Percentiles rank a stretch among this genome's conserved stretches.
These are phyloP conservation scores for Dipodomys merriami DNA, from an alignment of 2,113 vertebrate genomes.

Conservation along the genomic window DNA sequence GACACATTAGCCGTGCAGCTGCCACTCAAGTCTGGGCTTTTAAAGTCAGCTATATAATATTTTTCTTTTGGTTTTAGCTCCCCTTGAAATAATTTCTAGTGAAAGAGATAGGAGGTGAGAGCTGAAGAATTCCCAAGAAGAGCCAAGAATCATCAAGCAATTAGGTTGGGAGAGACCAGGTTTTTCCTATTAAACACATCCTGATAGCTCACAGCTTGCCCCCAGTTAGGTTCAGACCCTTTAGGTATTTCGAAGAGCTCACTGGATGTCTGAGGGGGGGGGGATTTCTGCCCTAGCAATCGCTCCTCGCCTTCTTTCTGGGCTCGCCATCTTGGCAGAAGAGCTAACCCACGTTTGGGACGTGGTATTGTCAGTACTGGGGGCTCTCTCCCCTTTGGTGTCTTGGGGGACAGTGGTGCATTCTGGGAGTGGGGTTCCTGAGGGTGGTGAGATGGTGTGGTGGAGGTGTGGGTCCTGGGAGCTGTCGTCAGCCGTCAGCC, in stretches of 20 bases:
- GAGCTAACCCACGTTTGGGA: neutral
- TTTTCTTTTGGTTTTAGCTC: neutral
- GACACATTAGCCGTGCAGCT: constrained; percentile 22
- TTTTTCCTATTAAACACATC: constrained; percentile 10
- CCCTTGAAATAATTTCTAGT: neutral
- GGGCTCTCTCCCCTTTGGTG: neutral
- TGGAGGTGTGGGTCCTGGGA: rapidly evolving
- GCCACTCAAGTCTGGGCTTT: neutral
- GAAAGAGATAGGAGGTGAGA: constrained; percentile 34
- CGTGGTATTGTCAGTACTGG: neutral
- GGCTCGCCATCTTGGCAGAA: neutral
- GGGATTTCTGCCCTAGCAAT: no score
- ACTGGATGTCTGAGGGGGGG: neutral
- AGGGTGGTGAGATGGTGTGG: neutral
- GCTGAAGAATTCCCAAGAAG: neutral
- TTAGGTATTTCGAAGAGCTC: constrained; percentile 5
- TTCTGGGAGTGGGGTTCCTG: neutral
- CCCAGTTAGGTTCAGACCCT: neutral
- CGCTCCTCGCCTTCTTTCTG: neutral
- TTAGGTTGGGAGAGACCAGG: neutral
- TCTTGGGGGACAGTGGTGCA: rapidly evolving
- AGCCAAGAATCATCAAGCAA: neutral
- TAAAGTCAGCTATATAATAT: neutral
- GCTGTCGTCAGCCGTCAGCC: neutral
- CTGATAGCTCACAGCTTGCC: neutral